These are phyloP conservation scores for Akabosia matsudoensis DNA, from an alignment of 1,140 invertebrate genomes.

Conservation along the genomic window DNA sequence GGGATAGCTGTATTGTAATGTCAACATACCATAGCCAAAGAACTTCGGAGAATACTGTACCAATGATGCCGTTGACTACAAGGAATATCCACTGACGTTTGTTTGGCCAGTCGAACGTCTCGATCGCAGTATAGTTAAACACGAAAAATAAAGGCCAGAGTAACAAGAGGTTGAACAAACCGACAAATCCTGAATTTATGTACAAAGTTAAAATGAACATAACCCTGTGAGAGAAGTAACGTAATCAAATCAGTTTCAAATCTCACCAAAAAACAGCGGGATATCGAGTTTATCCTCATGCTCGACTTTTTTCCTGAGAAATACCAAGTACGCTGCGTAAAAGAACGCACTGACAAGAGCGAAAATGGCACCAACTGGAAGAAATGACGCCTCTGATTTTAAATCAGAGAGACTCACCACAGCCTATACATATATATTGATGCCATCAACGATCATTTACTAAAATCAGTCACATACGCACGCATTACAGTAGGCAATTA, in stretches of 20 bases:
- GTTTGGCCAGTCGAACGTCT: constrained; percentile 77
- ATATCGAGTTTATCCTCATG: constrained; percentile 84
- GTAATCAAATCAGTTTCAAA: background rate
- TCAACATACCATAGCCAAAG: constrained; percentile 77
- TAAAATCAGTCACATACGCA: background rate
- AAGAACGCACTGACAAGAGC: constrained; percentile 76
- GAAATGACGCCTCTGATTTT: constrained; percentile 55
- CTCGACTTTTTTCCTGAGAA: constrained; percentile 73
- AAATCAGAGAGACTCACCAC: constrained; percentile 70
- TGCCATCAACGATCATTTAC: background rate
- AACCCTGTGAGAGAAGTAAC: background rate
- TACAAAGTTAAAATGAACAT: no score
- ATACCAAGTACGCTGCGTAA: constrained; percentile 79
- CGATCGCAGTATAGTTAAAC: constrained; percentile 70
- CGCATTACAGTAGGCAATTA: no score
- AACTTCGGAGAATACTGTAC: constrained; percentile 79
- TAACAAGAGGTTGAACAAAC: constrained; percentile 74
- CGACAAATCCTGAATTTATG: constrained; percentile 72
- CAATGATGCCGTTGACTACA: constrained; percentile 78
- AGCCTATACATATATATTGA: constrained; percentile 58
- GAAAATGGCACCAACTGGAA: constrained; percentile 69
- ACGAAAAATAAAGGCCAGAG: constrained; percentile 84
- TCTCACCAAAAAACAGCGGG: constrained; percentile 81
- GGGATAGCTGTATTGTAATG: background rate
- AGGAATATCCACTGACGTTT: constrained; percentile 72